phyloP scores from a whole-genome alignment of 2,113 vertebrate species.

The Taurulus bubalis region DNA sequence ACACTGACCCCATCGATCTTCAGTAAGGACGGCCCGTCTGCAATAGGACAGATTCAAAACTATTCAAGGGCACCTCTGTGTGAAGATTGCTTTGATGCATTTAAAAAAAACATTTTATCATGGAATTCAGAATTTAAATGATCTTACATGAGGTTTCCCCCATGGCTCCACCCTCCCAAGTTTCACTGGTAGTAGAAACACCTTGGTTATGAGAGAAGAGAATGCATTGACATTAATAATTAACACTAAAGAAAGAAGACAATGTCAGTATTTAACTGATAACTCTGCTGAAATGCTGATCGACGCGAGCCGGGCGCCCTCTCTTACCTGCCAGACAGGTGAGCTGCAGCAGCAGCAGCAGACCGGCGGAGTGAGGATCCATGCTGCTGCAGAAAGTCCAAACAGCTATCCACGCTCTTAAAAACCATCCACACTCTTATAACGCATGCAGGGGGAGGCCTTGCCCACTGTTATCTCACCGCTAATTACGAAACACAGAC shows the following conservation, averaged over 20 bases:
- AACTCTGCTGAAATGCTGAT: neutral
- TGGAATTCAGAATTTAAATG: neutral
- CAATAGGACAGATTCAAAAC: neutral
- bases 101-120: neutral
- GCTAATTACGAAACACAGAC: conserved; percentile 1
- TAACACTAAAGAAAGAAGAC: too few relatives aligned
- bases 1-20: conserved; percentile 6
- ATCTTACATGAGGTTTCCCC: conserved; percentile 22
- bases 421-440: conserved; percentile 21
- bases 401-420: neutral
- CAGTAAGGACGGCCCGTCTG: conserved; percentile 30
- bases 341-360: conserved; percentile 44
- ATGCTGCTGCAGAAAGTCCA: conserved; percentile 26
- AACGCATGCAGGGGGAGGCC: neutral
- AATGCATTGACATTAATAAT: neutral
- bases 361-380: conserved; percentile 9
- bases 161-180: neutral
- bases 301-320: neutral
- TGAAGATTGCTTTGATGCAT: too few relatives aligned
- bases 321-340: conserved; percentile 50
- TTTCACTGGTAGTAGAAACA: conserved; percentile 43
- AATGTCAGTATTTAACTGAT: neutral
- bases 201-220: conserved; percentile 10
- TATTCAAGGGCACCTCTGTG: neutral
- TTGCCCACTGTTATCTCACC: conserved; percentile 31